Conservation (phyloP, 2,797 vertebrate genomes). For the Corythornis leucogaster region DNA sequence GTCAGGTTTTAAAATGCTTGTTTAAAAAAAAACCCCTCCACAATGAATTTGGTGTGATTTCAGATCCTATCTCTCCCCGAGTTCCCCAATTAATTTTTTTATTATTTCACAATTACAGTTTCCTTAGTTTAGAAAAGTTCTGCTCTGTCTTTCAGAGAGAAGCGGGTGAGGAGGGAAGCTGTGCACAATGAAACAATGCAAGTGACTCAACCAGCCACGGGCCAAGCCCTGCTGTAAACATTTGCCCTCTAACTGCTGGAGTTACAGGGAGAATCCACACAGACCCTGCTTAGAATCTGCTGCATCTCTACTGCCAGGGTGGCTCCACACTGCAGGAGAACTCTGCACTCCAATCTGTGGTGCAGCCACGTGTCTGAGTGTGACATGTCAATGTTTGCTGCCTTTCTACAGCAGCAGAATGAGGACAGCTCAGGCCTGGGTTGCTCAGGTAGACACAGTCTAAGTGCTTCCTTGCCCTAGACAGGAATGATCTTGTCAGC, state of each 20-base stretch:
- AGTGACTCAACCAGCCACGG: conserved; percentile 26
- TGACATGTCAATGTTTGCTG: not conserved
- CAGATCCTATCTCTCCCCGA: conserved; percentile 41
- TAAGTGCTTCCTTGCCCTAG: not conserved
- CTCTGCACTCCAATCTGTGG: not conserved
- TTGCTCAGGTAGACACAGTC: not conserved
- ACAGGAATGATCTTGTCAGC: not conserved
- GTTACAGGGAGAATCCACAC: not conserved
- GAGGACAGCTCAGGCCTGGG: not conserved
- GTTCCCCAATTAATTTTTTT: conserved; percentile 45
- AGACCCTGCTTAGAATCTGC: not conserved
- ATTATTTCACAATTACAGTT: conserved; percentile 47
- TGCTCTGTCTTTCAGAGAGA: conserved; percentile 25
- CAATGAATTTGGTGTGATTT: conserved; percentile 44
- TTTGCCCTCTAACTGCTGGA: not conserved
- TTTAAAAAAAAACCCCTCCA: not conserved
- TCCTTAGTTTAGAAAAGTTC: conserved; percentile 51
- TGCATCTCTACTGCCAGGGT: not conserved
- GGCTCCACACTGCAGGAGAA: not conserved
- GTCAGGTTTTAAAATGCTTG: conserved; percentile 31
- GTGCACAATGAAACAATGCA: conserved; percentile 59
- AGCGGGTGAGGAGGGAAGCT: conserved; percentile 24
- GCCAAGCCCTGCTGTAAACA: conserved; percentile 18
- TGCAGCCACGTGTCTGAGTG: rapidly evolving
- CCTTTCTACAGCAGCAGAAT: not conserved